Percentiles rank a stretch among this genome's conserved stretches.
These are phyloP conservation scores for Machaerirhynchus nigripectus DNA, from an alignment of 2,113 vertebrate genomes.

Conservation along the genomic window DNA sequence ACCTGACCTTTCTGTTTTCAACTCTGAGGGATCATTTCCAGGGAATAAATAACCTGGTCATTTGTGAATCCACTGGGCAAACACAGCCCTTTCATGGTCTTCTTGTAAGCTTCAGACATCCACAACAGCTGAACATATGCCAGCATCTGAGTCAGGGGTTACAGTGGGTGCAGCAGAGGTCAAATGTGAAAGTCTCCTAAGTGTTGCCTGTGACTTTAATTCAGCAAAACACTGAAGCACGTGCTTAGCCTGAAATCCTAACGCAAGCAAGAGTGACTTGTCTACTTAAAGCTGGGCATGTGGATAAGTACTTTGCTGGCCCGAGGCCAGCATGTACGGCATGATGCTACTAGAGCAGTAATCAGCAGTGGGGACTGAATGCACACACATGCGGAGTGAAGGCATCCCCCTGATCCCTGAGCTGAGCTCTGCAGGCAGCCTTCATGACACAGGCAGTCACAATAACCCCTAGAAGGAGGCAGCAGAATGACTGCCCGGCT, in stretches of 20 bases:
- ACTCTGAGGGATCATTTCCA: neutral
- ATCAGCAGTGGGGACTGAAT: neutral
- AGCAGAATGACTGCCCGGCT: neutral
- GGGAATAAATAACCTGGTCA: neutral
- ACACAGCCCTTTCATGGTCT: neutral
- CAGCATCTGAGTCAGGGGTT: neutral
- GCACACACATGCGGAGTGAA: neutral
- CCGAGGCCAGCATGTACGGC: neutral
- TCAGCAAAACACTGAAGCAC: neutral
- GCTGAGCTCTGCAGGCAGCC: neutral
- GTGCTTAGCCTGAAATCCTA: neutral
- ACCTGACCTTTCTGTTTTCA: neutral
- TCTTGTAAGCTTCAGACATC: neutral
- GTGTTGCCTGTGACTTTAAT: neutral
- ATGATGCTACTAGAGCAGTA: neutral
- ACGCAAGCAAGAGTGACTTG: neutral
- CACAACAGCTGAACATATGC: neutral
- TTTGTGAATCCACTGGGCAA: neutral
- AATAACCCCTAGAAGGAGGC: neutral
- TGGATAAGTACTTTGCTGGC: slow-evolving; percentile 21
- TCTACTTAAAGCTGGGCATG: neutral
- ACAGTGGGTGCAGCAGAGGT: neutral
- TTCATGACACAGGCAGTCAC: neutral
- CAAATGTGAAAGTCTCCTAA: neutral
- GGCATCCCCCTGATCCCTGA: neutral